Evolutionary conservation across 2,888 invertebrate species (phyloP).

Genomic region (Aplocera efformata): DNA sequence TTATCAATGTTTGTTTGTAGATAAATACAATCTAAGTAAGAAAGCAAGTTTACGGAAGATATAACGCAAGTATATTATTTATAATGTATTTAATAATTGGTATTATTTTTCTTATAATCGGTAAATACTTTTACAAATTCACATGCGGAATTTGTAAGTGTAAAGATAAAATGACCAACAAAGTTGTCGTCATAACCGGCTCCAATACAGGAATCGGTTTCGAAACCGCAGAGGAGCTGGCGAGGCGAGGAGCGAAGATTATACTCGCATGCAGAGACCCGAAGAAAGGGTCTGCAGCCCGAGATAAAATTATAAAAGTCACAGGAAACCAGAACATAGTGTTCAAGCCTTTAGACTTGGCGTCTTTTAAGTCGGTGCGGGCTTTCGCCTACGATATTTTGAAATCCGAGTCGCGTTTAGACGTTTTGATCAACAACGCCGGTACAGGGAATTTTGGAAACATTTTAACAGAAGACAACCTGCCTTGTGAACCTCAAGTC

Average conservation of each 20-base stretch:
- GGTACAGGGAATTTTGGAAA: slow-evolving; percentile 85
- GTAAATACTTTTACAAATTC: slow-evolving; percentile 32
- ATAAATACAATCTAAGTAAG: too few species aligned
- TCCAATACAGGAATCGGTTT: slow-evolving; percentile 54
- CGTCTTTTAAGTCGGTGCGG: slow-evolving; percentile 86
- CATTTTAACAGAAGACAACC: slow-evolving; percentile 86
- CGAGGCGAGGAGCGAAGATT: slow-evolving; percentile 71
- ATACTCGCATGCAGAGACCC: slow-evolving; percentile 76
- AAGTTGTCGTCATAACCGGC: slow-evolving; percentile 56
- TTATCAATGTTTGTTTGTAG: too few species aligned
- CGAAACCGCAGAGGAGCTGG: slow-evolving; percentile 54
- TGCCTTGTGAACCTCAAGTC: slow-evolving; percentile 92
- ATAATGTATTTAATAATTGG: slow-evolving; percentile 25
- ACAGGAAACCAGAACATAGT: slow-evolving; percentile 84
- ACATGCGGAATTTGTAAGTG: slow-evolving; percentile 33
- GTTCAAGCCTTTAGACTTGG: slow-evolving; percentile 85
- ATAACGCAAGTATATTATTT: too few species aligned
- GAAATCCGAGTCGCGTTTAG: slow-evolving; percentile 82
- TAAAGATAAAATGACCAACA: slow-evolving; percentile 35
- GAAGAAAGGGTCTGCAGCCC: slow-evolving; percentile 39
- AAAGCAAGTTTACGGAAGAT: neutral
- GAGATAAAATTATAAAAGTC: slow-evolving; percentile 82
- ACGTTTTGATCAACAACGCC: slow-evolving; percentile 92
- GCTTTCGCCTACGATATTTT: slow-evolving; percentile 88
- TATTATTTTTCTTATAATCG: slow-evolving; percentile 19